Evolutionary conservation across 2,113 vertebrate species (phyloP).

Genomic region (Emydura subglobosa): DNA sequence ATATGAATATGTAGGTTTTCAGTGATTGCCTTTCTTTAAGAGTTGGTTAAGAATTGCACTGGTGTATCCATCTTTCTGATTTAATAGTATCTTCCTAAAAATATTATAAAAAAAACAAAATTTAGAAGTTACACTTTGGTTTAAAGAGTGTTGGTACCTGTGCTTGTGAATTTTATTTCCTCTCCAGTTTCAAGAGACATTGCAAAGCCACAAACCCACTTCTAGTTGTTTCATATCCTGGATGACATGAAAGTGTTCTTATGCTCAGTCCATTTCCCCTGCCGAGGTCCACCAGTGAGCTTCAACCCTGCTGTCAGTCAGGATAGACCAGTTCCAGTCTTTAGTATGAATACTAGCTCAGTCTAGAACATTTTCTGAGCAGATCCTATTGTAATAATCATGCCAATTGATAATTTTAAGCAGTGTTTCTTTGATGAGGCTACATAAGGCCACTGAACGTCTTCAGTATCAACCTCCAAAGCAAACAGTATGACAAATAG

Average conservation of each 20-base stretch:
- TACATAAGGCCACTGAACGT: neutral
- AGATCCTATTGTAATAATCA: neutral
- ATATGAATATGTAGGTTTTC: neutral
- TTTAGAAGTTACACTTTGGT: neutral
- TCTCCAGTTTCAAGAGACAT: neutral
- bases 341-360: neutral
- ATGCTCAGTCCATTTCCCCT: neutral
- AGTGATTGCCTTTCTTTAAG: neutral
- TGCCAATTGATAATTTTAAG: neutral
- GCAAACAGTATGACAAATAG: neutral
- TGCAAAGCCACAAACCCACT: neutral
- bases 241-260: neutral
- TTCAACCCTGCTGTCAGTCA: neutral
- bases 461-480: neutral
- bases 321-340: neutral
- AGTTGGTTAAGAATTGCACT: neutral
- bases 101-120: neutral
- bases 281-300: neutral
- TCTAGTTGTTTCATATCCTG: neutral
- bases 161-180: neutral
- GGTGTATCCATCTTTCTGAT: neutral
- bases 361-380: neutral
- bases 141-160: neutral
- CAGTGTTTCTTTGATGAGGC: neutral
- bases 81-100: neutral